Evolutionary conservation across 2,888 invertebrate genomes (phyloP).

Genomic region (Euzetes globulus): DNA sequence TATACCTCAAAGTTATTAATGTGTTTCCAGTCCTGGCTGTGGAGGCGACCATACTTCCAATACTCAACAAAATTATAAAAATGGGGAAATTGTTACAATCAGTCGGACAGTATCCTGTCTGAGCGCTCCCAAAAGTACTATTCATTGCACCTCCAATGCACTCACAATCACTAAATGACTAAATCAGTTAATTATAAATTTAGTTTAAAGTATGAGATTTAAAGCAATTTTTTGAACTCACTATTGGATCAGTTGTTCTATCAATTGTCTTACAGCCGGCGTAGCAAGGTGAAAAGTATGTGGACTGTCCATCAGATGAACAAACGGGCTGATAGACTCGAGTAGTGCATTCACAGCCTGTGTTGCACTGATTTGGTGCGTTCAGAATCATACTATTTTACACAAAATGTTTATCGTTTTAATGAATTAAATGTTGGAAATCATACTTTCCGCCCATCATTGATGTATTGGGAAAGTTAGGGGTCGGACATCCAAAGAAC

Average conservation of each 20-base stretch:
- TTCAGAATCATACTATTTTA: constrained; percentile 13
- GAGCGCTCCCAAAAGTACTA: constrained; percentile 33
- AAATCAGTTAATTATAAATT: not conserved
- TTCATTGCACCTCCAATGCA: not conserved
- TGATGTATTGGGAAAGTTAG: constrained; percentile 32
- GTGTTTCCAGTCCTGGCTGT: constrained; percentile 62
- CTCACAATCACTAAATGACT: constrained; percentile 39
- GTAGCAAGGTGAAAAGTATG: constrained; percentile 65
- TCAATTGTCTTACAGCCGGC: constrained; percentile 55
- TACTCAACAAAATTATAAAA: constrained; percentile 44
- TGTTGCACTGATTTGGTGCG: constrained; percentile 36
- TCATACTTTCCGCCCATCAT: not conserved
- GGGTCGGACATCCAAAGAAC: constrained; percentile 42
- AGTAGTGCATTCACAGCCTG: constrained; percentile 39
- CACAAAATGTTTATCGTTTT: no score
- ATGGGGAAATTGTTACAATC: constrained; percentile 52
- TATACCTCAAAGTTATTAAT: constrained; percentile 57
- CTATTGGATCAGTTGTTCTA: constrained; percentile 30
- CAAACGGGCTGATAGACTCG: constrained; percentile 41
- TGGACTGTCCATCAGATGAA: constrained; percentile 45
- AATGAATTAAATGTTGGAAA: not conserved
- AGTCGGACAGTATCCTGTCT: constrained; percentile 52
- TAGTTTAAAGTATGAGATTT: not conserved
- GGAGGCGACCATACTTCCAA: constrained; percentile 57
- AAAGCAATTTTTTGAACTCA: not conserved